Evolutionary conservation across 35 echinoderm and acorn worm genomes (phyloP), one percentile per base, ranked within the genome.

Genomic region (Apostichopus parvimensis): DNA sequence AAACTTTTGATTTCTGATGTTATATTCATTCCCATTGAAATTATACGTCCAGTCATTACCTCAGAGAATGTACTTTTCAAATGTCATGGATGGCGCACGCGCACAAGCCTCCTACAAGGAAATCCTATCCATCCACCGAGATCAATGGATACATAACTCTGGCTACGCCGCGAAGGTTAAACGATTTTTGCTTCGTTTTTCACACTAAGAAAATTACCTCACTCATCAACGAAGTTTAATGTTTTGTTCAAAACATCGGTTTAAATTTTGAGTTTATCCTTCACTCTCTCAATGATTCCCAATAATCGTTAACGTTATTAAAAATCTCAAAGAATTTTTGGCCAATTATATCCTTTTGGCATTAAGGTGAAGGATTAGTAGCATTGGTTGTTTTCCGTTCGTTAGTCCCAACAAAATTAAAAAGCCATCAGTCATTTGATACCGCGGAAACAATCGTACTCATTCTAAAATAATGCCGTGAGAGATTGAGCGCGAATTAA

Each of bases 181-280:
- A 56, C 52, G 79, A 82, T 82, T 82, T 82, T 82, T 11, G 79
- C 79, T n/a, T 12, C 79, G 9, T 82, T 82, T 55, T 55, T 82
- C 24, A 54, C 45, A 45, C 55, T 53, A 82, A 45, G 26, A 56
- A 82, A 82, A 34, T 82, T 12, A 54, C 79, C 79, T 82, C 55
- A n/a, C 55, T 82, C 17, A 15, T 20, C 79, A 82, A 82, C 55
- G 79, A 54, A 82, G 45, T 45, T 45, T 53, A 82, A 54, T 82
- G 79, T 82, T 82, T 82, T 82, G 79, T 82, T 54, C 25, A 82
- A 82, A 79, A 82, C 55, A 82, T 82, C 55, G 79, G 64, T 68
- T 14, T 14, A 14, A 68, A 68, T 14, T 18, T 68, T 11, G 4
- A 11, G 11, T 68, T 68, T 68, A 68, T 68, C 64, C 64, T 68